Evolutionary conservation across 2,113 vertebrate species (phyloP), one percentile per base, ranked within the genome.

Genomic region (Triplophysa siluroides): DNA sequence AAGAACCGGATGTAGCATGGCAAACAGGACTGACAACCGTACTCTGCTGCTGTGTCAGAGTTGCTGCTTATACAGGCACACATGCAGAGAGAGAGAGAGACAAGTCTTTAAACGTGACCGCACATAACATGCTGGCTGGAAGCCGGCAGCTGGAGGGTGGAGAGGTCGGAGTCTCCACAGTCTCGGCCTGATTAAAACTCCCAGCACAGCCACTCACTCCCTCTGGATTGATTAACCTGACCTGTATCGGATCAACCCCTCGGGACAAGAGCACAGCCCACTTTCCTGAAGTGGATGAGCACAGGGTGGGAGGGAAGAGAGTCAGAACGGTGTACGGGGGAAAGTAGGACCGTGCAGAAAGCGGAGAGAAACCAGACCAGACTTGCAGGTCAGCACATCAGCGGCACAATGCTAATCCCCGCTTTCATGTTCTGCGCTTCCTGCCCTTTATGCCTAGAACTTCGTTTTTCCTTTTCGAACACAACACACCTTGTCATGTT

Each of bases 161-260:
- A 61, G 65, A 77, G 67, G 41, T 70, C 29, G 66, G 78, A 83
- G 50, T 88, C 86, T 89, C 85, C 26, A 80, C 76, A 81, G 85
- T 78, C 89, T 69, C 86, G 87, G 83, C 84, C 86, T 89, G 86
- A 89, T 91, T 89, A 88, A 85, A 79, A 72, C 85, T 83, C 26
- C 19, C 85, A 84, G 21, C 47, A 54, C 47, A 41, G 47, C 68
- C 70, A 60, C 60, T 58, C 23, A 58, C 43, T 69, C 82, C 68
- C 80, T 78, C 75, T 64, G 83, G 80, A 85, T 86, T 85, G 85
- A 88, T 87, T 86, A 84, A 85, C 84, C 77, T 86, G 86, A 82
- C 83, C 83, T 82, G 70, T 77, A 85, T 85, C 79, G 81, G 78
- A 79, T 80, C 78, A 79, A 84, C 73, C 50, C 81, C 78, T 58